phyloP scores from a whole-genome alignment of 2,113 vertebrate species.

The Trochalopteron elliotii region DNA sequence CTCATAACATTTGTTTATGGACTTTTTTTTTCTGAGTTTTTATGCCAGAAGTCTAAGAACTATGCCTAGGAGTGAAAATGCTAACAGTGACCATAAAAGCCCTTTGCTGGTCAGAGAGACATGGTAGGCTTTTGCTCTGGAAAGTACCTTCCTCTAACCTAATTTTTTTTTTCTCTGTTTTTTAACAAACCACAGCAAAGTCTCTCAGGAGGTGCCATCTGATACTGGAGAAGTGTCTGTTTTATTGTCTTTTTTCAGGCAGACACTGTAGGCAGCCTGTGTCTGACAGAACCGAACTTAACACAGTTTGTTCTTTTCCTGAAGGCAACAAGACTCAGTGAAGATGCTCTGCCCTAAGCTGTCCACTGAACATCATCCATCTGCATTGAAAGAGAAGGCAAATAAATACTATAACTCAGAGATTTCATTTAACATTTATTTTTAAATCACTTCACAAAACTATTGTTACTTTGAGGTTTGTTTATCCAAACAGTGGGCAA shows the following conservation, averaged over 20 bases:
- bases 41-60: neutral
- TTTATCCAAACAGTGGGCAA: neutral
- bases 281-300: neutral
- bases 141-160: neutral
- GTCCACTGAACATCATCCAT: neutral
- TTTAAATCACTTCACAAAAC: neutral
- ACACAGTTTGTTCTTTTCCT: neutral
- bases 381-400: neutral
- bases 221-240: neutral
- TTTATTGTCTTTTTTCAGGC: slow-evolving; percentile 25
- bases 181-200: slow-evolving; percentile 16
- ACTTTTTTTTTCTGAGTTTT: neutral
- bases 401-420: neutral
- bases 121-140: neutral
- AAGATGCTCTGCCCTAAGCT: neutral
- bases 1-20: neutral
- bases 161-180: neutral
- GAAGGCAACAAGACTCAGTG: neutral
- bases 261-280: neutral
- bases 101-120: neutral
- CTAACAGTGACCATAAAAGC: neutral
- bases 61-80: slow-evolving; percentile 12
- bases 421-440: neutral
- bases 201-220: neutral
- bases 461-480: neutral